These are phyloP conservation scores for Botia kubotai DNA, from an alignment of 2,797 vertebrate species.

Conservation along the genomic window DNA sequence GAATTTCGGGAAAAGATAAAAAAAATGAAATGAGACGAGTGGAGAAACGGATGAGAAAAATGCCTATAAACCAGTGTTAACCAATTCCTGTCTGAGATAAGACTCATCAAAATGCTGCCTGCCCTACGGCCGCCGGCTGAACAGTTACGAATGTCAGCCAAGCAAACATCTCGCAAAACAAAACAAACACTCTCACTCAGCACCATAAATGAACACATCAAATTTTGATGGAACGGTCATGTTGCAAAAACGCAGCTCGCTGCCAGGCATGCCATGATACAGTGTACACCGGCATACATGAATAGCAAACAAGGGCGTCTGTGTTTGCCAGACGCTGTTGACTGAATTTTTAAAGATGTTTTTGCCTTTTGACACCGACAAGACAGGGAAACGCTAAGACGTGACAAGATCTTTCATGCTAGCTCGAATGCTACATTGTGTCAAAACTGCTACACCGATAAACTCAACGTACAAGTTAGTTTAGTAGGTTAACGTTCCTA, in stretches of 20 bases:
- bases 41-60: background rate
- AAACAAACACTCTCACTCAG: constrained; percentile 77
- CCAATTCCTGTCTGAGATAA: constrained; percentile 53
- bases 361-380: constrained; percentile 75
- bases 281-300: constrained; percentile 81
- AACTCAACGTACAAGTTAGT: too few relatives aligned
- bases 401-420: constrained; percentile 9
- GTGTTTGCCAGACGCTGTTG: constrained; percentile 75
- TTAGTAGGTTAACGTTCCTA: too few relatives aligned
- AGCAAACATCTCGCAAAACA: constrained; percentile 77
- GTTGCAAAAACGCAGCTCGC: constrained; percentile 62
- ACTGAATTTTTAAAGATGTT: constrained; percentile 81
- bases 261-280: constrained; percentile 73
- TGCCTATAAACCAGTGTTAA: constrained; percentile 25
- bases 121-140: background rate
- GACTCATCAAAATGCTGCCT: constrained; percentile 22
- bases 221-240: constrained; percentile 75
- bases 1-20: constrained; percentile 52
- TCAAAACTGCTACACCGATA: too few relatives aligned
- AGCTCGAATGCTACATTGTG: background rate
- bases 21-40: constrained; percentile 4
- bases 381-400: constrained; percentile 32
- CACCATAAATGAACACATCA: constrained; percentile 78
- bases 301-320: constrained; percentile 75
- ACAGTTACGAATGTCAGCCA: constrained; percentile 46